Conservation (phyloP, 2,888 invertebrate species). For the Morinoia aosen region DNA sequence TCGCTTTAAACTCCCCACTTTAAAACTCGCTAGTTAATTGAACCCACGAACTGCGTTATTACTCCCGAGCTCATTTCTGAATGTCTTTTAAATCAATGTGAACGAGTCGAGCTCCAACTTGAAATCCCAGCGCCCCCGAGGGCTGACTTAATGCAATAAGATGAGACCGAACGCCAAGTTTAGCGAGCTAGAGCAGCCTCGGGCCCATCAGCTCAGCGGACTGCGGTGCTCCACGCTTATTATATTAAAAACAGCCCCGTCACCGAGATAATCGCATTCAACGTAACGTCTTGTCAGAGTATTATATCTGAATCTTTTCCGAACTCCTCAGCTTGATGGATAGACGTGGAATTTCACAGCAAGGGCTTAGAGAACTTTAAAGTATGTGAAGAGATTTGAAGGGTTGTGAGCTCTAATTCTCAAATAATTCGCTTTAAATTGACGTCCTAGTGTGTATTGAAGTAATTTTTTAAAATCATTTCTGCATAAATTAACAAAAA, state of each 20-base stretch:
- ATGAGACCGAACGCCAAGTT: background rate
- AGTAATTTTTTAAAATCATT: too few relatives aligned
- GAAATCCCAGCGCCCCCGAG: background rate
- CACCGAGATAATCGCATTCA: background rate
- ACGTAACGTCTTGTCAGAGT: background rate
- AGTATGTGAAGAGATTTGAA: too few relatives aligned
- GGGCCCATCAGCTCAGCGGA: background rate
- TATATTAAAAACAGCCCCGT: background rate
- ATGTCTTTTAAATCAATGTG: background rate
- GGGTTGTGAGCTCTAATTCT: too few relatives aligned
- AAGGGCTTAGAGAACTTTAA: too few relatives aligned
- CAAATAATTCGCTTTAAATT: too few relatives aligned
- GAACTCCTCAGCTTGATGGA: background rate
- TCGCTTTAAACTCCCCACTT: background rate
- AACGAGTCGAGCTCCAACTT: background rate
- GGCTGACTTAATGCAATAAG: background rate
- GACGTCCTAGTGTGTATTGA: too few relatives aligned
- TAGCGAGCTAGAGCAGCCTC: background rate
- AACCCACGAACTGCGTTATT: background rate
- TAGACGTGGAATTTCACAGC: background rate
- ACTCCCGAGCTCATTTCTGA: background rate
- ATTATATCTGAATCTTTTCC: background rate
- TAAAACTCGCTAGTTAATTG: background rate
- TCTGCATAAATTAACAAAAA: too few relatives aligned
- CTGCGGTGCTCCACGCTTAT: background rate